A percentile compares a stretch with the other conserved stretches of the same genome.
These are phyloP conservation scores for Bombyx mandarina DNA, from an alignment of 1,140 invertebrate genomes.

Conservation along the genomic window DNA sequence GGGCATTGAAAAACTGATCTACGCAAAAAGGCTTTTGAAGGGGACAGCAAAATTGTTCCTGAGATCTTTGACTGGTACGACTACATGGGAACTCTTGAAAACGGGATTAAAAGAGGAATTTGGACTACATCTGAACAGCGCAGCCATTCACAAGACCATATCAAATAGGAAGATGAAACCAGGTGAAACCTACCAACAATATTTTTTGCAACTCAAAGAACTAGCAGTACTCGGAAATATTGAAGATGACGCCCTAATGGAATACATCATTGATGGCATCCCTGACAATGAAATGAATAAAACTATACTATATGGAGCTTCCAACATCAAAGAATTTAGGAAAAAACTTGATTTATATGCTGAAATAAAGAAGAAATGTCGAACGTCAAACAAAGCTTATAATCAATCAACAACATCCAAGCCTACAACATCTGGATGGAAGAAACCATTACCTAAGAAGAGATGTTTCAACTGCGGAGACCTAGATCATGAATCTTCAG, in stretches of 20 bases:
- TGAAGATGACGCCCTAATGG: conserved; percentile 20
- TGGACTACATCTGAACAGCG: too few relatives aligned
- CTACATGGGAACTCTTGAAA: too few relatives aligned
- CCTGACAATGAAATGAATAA: not conserved
- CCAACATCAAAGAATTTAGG: not conserved
- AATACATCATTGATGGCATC: conserved; percentile 1
- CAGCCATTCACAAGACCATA: too few relatives aligned
- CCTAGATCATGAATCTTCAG: conserved; percentile 9
- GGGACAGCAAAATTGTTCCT: too few relatives aligned
- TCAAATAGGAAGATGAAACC: conserved; percentile 11
- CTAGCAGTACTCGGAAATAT: conserved; percentile 26
- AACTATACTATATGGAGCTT: not conserved
- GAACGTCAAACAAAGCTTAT: too few relatives aligned
- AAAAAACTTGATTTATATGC: not conserved
- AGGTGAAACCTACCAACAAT: conserved; percentile 15
- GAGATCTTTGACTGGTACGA: too few relatives aligned
- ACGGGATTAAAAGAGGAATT: too few relatives aligned
- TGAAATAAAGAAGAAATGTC: conserved; percentile 1
- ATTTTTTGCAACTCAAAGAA: conserved; percentile 18
- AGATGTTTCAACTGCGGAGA: conserved; percentile 22
- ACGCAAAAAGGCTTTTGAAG: too few relatives aligned
- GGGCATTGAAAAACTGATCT: too few relatives aligned
- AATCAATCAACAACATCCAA: too few relatives aligned
- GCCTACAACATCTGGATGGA: too few relatives aligned
- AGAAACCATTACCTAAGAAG: not conserved